Evolutionary conservation across 2,113 vertebrate species (phyloP), one percentile per base, ranked within the genome.

Genomic region (Chunga burmeisteri): DNA sequence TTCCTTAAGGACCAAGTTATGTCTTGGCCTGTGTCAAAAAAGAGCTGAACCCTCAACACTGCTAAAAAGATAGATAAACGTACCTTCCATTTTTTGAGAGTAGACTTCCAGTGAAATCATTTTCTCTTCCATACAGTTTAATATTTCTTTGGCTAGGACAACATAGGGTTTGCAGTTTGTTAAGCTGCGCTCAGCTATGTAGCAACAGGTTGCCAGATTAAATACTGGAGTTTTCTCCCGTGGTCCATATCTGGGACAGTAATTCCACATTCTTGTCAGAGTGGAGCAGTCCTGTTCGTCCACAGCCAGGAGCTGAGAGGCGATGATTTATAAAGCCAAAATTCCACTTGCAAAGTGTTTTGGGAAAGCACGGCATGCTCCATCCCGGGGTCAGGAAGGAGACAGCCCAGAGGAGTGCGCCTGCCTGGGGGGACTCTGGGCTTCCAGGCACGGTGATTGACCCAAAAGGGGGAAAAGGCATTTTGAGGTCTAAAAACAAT

Each of bases 331-430:
- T 50, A 94, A 83, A 94, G 87, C 93, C 91, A 97, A 94, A 94
- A 96, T 97, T 97, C 95, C 91, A 63, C 91, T 96, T 77, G 63
- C 74, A 55, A 10, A 90, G 91, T 66, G 87, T 96, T 90, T 94
- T 0, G 47, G 91, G 79, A 94, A 95, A 81, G 66, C 62, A 70
- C 1, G 0, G 70, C 1, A 0, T 58, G 74, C 89, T 95, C 55
- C 42, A 3, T 87, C 84, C 74, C 0, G 2, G 81, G 95, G 89
- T 94, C 96, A 95, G 62, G 74, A 46, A 63, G 52, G 79, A 97
- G 89, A 53, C 91, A 93, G 67, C 84, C 1, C 53, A 87, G 91
- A 56, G 71, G 75, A 91, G 15, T 13, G 1, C 0, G 1, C 34
- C 52, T 81, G 81, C 53, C n/a, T 49, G 36, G 12, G 9, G 34